These are phyloP conservation scores for Clarias laeviceps DNA, from an alignment of 2,797 vertebrate species.

Conservation along the genomic window DNA sequence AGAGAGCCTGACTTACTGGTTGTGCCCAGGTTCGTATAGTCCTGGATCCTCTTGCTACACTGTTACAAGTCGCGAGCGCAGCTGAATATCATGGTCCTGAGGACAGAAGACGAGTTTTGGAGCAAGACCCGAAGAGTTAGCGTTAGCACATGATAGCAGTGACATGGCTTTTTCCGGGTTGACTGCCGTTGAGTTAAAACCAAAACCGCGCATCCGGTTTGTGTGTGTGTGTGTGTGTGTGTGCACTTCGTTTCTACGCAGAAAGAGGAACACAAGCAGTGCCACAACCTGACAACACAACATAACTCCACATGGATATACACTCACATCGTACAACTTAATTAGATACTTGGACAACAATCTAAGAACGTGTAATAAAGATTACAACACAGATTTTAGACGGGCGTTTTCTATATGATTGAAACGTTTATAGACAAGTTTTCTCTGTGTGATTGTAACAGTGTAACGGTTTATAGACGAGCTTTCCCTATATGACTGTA, in stretches of 20 bases:
- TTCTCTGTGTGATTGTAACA: not conserved
- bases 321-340: not conserved
- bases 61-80: not conserved
- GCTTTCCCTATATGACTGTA: too few species aligned
- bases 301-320: not conserved
- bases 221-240: not conserved
- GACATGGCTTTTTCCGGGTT: conserved; percentile 57
- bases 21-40: not conserved
- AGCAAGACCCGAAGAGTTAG: not conserved
- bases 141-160: conserved; percentile 39
- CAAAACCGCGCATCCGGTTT: conserved; percentile 57
- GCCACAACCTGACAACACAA: conserved; percentile 3
- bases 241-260: conserved; percentile 34
- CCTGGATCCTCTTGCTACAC: conserved; percentile 14
- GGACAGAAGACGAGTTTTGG: not conserved
- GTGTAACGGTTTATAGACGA: too few species aligned
- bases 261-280: conserved; percentile 50
- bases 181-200: conserved; percentile 51
- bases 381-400: not conserved
- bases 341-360: not conserved
- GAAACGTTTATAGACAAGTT: not conserved
- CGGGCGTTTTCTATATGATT: not conserved
- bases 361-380: not conserved
- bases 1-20: conserved; percentile 22
- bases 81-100: conserved; percentile 14